A percentile compares a stretch with the other conserved stretches of the same genome.
Conservation (phyloP, 1,140 invertebrate species). For the Temnothorax curvispinosus region DNA sequence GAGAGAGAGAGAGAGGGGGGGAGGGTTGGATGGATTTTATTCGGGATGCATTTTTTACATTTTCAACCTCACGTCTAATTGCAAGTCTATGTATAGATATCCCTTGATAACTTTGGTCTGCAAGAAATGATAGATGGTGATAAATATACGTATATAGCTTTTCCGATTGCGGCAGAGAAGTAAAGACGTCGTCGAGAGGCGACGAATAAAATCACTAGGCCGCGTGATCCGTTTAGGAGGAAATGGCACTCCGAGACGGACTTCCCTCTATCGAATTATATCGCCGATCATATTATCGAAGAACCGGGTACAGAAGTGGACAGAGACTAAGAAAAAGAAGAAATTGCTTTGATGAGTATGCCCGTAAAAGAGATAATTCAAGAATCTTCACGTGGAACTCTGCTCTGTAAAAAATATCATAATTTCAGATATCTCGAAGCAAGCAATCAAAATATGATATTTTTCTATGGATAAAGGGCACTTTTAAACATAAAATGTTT, state of each 20-base stretch:
- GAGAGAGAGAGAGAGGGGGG: neutral
- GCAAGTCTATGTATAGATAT: neutral
- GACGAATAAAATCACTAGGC: conserved; percentile 64
- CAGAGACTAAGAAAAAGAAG: conserved; percentile 35
- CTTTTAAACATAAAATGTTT: neutral
- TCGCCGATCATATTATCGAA: conserved; percentile 64
- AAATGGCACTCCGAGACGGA: conserved; percentile 52
- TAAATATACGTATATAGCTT: conserved; percentile 11
- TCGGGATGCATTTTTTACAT: neutral
- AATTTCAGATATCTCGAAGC: neutral
- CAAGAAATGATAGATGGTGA: neutral
- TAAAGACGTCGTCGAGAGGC: conserved; percentile 16
- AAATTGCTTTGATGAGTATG: conserved; percentile 33
- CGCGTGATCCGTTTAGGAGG: conserved; percentile 68
- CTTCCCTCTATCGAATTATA: conserved; percentile 65
- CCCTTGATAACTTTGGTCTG: conserved; percentile 23
- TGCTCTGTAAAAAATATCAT: conserved; percentile 4
- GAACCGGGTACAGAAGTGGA: conserved; percentile 9
- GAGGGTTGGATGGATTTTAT: too few relatives aligned
- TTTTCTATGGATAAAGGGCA: neutral
- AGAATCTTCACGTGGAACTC: neutral
- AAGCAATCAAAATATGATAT: neutral
- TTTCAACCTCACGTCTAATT: neutral
- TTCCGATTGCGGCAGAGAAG: neutral
- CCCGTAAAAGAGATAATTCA: conserved; percentile 29